A percentile compares a stretch with the other conserved stretches of the same genome.
phyloP scores from a whole-genome alignment of 2,797 vertebrate species.

The Lateolabrax maculatus region DNA sequence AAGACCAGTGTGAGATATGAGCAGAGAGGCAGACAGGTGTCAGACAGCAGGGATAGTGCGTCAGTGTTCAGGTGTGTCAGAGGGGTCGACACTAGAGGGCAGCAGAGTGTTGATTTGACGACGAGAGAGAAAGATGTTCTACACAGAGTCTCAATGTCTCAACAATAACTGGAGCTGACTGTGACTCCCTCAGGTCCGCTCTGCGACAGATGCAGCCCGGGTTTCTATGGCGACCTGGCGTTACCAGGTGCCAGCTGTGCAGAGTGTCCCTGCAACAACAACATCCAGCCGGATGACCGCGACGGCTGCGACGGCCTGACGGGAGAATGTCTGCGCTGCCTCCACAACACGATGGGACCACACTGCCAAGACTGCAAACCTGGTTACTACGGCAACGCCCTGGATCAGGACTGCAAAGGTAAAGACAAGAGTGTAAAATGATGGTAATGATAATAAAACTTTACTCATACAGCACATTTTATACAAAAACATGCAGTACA shows the following conservation, averaged over 20 bases:
- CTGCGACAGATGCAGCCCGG: conserved; percentile 86
- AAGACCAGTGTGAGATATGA: not conserved
- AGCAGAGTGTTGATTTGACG: not conserved
- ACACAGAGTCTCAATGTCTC: not conserved
- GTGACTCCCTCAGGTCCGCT: conserved; percentile 78
- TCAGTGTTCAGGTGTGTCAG: not conserved
- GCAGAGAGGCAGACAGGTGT: not conserved
- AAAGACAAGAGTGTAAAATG: not conserved
- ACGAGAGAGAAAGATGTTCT: not conserved
- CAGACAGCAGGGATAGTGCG: not conserved
- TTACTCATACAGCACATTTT: not conserved
- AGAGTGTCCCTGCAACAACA: conserved; percentile 89
- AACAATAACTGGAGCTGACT: not conserved
- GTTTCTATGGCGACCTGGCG: conserved; percentile 86
- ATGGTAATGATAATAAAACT: not conserved
- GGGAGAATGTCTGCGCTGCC: conserved; percentile 88
- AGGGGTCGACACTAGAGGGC: not conserved
- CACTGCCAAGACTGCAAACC: conserved; percentile 89
- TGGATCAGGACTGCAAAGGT: conserved; percentile 89
- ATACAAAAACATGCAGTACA: not conserved
- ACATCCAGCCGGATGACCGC: conserved; percentile 84
- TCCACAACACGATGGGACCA: conserved; percentile 87
- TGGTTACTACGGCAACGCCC: conserved; percentile 90
- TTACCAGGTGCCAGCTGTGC: conserved; percentile 71
- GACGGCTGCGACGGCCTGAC: conserved; percentile 85